phyloP scores from a whole-genome alignment of 2,888 invertebrate species.

The Lysandra bellargus region DNA sequence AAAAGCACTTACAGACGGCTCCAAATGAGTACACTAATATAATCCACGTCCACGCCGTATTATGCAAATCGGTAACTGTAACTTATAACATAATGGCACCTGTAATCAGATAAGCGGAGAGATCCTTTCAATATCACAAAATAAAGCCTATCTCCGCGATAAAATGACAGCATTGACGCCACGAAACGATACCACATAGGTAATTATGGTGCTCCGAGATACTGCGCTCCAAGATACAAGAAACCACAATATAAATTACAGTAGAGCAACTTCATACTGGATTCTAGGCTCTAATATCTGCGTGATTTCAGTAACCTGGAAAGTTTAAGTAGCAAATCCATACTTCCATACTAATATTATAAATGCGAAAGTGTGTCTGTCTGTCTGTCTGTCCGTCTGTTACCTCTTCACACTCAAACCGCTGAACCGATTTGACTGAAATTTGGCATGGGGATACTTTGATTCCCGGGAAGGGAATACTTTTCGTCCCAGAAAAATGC shows the following conservation, averaged over 20 bases:
- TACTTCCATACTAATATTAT: too few species aligned
- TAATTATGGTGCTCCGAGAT: constrained; percentile 68
- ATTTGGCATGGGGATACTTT: too few species aligned
- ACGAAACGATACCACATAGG: constrained; percentile 65
- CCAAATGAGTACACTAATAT: constrained; percentile 23
- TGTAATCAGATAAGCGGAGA: constrained; percentile 34
- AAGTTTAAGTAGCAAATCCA: too few species aligned
- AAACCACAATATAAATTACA: not conserved
- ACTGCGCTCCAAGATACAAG: constrained; percentile 47
- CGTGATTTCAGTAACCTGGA: too few species aligned
- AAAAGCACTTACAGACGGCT: constrained; percentile 8
- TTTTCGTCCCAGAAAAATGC: too few species aligned
- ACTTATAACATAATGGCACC: constrained; percentile 29
- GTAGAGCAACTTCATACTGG: not conserved
- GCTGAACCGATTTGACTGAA: too few species aligned
- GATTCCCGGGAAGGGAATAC: too few species aligned
- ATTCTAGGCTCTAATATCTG: too few species aligned
- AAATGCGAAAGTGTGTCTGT: too few species aligned
- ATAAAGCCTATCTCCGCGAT: constrained; percentile 59
- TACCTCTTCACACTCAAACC: too few species aligned
- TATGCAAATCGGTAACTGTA: constrained; percentile 34
- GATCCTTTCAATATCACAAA: constrained; percentile 55
- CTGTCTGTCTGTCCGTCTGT: too few species aligned
- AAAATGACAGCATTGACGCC: constrained; percentile 65
- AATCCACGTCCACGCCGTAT: constrained; percentile 32